phyloP scores from a whole-genome alignment of 1,140 invertebrate genomes.

The Scylla paramamosain region DNA sequence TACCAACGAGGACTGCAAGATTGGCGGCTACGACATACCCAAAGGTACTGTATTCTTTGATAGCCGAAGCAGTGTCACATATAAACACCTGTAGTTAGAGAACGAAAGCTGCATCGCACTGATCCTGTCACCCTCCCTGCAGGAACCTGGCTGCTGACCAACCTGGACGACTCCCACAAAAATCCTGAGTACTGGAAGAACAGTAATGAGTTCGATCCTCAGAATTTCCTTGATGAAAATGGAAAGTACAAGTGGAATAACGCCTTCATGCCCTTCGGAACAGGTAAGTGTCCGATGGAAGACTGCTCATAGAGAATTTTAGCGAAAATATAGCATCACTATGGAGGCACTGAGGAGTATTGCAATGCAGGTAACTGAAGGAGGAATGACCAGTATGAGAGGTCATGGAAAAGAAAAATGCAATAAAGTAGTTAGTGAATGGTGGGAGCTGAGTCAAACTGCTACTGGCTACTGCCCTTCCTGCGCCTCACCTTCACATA shows the following conservation, averaged over 20 bases:
- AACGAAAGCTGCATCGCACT: not conserved
- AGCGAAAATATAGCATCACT: too few species aligned
- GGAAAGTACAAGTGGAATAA: constrained; percentile 34
- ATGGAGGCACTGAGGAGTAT: too few species aligned
- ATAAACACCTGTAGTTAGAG: not conserved
- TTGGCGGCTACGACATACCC: constrained; percentile 52
- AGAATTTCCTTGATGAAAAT: constrained; percentile 50
- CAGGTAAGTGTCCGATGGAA: constrained; percentile 41
- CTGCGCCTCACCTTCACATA: too few species aligned
- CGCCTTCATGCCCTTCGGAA: constrained; percentile 43
- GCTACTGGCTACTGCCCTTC: too few species aligned
- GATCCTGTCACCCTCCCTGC: not conserved
- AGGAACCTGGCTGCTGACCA: constrained; percentile 38
- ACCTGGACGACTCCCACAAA: constrained; percentile 28
- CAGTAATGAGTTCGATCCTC: not conserved
- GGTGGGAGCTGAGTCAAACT: too few species aligned
- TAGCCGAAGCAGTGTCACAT: not conserved
- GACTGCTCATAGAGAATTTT: too few species aligned
- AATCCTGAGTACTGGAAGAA: constrained; percentile 37
- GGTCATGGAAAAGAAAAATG: too few species aligned
- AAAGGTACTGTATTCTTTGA: constrained; percentile 29
- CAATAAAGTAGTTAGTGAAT: too few species aligned
- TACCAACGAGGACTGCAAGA: not conserved
- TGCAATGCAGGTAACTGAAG: too few species aligned
- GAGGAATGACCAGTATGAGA: too few species aligned